Evolutionary conservation across 2,888 invertebrate species (phyloP).

Genomic region (Trichopoda pennipes): DNA sequence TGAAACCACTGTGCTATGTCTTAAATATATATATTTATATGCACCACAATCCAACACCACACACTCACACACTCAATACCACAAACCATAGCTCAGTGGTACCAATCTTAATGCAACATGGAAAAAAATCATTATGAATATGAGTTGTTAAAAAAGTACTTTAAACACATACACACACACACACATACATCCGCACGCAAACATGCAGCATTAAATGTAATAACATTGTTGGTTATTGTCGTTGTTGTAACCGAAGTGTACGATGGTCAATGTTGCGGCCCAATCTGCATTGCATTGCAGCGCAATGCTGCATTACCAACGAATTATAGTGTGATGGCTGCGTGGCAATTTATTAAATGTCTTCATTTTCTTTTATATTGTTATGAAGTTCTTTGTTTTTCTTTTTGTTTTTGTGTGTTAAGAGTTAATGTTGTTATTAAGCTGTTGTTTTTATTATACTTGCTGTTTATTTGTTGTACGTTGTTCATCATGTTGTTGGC

Average conservation of each 20-base stretch:
- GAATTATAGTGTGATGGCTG: slow-evolving; percentile 63
- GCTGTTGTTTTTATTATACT: slow-evolving; percentile 31
- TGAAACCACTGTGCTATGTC: slow-evolving; percentile 31
- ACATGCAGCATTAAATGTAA: slow-evolving; percentile 30
- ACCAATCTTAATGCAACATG: slow-evolving; percentile 46
- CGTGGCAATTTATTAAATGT: slow-evolving; percentile 74
- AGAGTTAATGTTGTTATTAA: slow-evolving; percentile 66
- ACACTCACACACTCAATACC: slow-evolving; percentile 42
- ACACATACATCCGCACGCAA: not conserved
- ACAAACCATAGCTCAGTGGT: slow-evolving; percentile 47
- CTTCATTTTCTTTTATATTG: slow-evolving; percentile 71
- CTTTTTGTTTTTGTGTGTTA: slow-evolving; percentile 34
- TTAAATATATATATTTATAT: not conserved
- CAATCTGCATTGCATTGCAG: slow-evolving; percentile 49
- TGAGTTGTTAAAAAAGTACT: slow-evolving; percentile 52
- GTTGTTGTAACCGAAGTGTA: slow-evolving; percentile 37
- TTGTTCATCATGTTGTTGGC: slow-evolving; percentile 40
- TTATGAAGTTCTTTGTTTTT: not conserved
- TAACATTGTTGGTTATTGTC: slow-evolving; percentile 21
- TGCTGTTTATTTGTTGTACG: slow-evolving; percentile 29
- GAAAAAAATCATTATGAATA: slow-evolving; percentile 61
- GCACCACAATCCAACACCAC: slow-evolving; percentile 15
- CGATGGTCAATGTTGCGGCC: slow-evolving; percentile 65
- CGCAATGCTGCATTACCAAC: slow-evolving; percentile 32
- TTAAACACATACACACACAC: not conserved